These are phyloP conservation scores for Eupsittula cactorum DNA, from an alignment of 2,113 vertebrate species.

Conservation along the genomic window DNA sequence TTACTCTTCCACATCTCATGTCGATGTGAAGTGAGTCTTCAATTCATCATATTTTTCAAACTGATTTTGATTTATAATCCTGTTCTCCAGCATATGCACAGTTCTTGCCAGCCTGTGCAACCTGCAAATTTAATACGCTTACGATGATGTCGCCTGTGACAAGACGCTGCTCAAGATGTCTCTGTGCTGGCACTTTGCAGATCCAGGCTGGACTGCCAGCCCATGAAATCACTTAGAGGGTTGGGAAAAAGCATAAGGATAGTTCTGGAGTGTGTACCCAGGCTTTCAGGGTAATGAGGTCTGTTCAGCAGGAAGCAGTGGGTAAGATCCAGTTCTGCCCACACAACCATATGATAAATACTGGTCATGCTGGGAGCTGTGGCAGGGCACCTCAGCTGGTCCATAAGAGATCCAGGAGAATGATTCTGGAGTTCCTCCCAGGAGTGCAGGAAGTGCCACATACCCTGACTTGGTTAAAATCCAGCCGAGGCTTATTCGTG, in stretches of 20 bases:
- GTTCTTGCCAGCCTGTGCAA: not conserved
- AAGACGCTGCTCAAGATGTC: not conserved
- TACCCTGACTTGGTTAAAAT: not conserved
- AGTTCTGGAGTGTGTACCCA: not conserved
- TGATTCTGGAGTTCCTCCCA: not conserved
- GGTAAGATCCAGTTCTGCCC: slow-evolving; percentile 4
- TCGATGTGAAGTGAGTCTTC: not conserved
- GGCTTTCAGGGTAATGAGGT: not conserved
- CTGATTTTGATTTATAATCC: not conserved
- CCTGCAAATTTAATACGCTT: not conserved
- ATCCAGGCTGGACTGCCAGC: not conserved
- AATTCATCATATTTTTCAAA: not conserved
- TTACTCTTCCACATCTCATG: not conserved
- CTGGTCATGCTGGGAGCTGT: slow-evolving; percentile 5
- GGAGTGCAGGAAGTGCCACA: not conserved
- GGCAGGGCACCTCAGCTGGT: not conserved
- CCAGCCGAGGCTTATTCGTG: not conserved
- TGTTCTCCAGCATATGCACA: not conserved
- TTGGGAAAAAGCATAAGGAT: not conserved
- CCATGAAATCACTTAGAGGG: not conserved
- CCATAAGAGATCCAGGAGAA: not conserved
- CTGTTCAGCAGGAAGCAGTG: slow-evolving; percentile 2
- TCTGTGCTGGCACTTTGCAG: not conserved
- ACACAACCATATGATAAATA: not conserved
- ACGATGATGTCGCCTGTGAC: not conserved